These are phyloP conservation scores for Echiichthys vipera DNA, from an alignment of 2,797 vertebrate genomes.

Conservation along the genomic window DNA sequence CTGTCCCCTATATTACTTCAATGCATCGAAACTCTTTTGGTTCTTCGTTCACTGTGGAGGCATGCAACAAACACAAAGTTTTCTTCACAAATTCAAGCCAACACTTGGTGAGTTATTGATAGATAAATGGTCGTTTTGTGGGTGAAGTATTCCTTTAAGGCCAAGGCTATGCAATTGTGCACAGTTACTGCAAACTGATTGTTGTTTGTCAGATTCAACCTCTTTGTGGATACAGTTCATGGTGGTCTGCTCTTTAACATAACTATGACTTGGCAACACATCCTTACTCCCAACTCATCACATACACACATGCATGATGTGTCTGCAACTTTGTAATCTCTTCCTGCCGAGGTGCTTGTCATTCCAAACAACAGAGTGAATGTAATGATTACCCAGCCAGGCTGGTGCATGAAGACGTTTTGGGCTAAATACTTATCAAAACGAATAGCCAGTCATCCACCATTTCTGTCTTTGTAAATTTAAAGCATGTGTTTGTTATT, in stretches of 20 bases:
- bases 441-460: conserved; percentile 62
- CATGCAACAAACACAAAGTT: too few species aligned
- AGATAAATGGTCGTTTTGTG: too few species aligned
- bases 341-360: conserved; percentile 60
- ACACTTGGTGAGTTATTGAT: too few species aligned
- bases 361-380: conserved; percentile 40
- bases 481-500: conserved; percentile 54
- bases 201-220: conserved; percentile 62
- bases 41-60: too few species aligned
- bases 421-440: conserved; percentile 54
- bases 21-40: too few species aligned
- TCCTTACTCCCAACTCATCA: too few species aligned
- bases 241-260: conserved; percentile 62
- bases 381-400: conserved; percentile 59
- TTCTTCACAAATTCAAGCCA: too few species aligned
- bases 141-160: background rate
- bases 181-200: conserved; percentile 52
- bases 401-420: conserved; percentile 54
- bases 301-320: too few species aligned
- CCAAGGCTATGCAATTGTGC: conserved; percentile 5
- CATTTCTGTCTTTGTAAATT: conserved; percentile 61
- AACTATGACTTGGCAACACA: conserved; percentile 55
- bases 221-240: conserved; percentile 52
- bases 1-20: too few species aligned
- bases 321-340: conserved; percentile 58